phyloP scores from a whole-genome alignment of 2,888 invertebrate genomes.

The Diarsia dahlii region DNA sequence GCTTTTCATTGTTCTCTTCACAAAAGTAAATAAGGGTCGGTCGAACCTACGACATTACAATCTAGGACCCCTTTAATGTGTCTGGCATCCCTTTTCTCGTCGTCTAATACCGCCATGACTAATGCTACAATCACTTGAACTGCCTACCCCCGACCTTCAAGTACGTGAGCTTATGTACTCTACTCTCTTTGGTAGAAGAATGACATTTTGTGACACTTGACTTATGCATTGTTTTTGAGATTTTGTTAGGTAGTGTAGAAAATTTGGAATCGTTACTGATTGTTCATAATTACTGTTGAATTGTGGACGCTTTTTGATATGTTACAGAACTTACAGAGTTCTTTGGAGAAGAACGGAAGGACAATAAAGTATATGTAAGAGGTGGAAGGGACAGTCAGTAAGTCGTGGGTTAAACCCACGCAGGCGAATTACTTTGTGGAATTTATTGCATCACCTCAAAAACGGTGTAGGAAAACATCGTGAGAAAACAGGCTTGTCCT shows the following conservation, averaged over 20 bases:
- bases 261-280: constrained; percentile 5
- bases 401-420: too few relatives aligned
- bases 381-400: too few relatives aligned
- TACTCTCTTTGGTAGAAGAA: neutral
- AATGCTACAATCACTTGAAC: constrained; percentile 46
- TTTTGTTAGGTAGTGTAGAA: neutral
- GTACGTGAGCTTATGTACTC: constrained; percentile 38
- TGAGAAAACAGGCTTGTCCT: too few relatives aligned
- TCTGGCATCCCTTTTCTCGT: constrained; percentile 4
- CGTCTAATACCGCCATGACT: constrained; percentile 35
- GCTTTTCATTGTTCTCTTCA: neutral
- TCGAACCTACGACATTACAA: neutral
- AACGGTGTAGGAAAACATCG: too few relatives aligned
- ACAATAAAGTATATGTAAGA: too few relatives aligned
- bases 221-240: constrained; percentile 17
- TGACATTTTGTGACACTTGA: constrained; percentile 33
- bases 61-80: constrained; percentile 34
- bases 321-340: neutral
- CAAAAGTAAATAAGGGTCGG: constrained; percentile 21
- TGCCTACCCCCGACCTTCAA: constrained; percentile 26
- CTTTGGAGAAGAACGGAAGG: neutral
- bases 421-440: too few relatives aligned
- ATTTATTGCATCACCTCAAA: too few relatives aligned
- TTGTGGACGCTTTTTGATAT: neutral
- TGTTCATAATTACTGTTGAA: constrained; percentile 3